These are phyloP conservation scores for Dynastes maya DNA, from an alignment of 2,888 invertebrate species.

Conservation along the genomic window DNA sequence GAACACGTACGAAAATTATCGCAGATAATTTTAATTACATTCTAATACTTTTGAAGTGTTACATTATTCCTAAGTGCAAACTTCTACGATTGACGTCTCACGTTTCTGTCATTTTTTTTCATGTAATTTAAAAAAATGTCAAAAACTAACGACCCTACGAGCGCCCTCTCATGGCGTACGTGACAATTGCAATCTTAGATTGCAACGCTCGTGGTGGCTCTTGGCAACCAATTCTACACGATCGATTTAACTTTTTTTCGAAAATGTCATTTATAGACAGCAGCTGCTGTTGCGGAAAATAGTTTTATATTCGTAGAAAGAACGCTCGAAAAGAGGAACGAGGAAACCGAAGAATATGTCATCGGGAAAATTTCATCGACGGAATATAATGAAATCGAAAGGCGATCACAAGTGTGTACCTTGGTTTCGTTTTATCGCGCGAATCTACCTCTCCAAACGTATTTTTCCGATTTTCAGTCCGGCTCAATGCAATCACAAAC, in stretches of 20 bases:
- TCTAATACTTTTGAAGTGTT: neutral
- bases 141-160: constrained; percentile 4
- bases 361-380: constrained; percentile 49
- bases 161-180: neutral
- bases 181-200: no score
- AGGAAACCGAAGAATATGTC: constrained; percentile 33
- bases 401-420: constrained; percentile 48
- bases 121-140: constrained; percentile 51
- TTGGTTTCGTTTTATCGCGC: neutral
- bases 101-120: constrained; percentile 48
- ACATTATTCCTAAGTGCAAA: no score
- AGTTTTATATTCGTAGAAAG: no score
- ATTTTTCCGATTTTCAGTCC: constrained; percentile 55
- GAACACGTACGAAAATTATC: no score
- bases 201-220: no score
- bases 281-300: no score
- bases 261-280: no score
- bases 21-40: no score
- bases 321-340: neutral
- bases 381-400: constrained; percentile 25
- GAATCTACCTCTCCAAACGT: neutral
- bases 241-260: no score
- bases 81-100: constrained; percentile 48
- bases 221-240: no score
- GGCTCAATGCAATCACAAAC: constrained; percentile 64